These are phyloP conservation scores for Junonia oenone DNA, from an alignment of 2,888 invertebrate species.

Conservation along the genomic window DNA sequence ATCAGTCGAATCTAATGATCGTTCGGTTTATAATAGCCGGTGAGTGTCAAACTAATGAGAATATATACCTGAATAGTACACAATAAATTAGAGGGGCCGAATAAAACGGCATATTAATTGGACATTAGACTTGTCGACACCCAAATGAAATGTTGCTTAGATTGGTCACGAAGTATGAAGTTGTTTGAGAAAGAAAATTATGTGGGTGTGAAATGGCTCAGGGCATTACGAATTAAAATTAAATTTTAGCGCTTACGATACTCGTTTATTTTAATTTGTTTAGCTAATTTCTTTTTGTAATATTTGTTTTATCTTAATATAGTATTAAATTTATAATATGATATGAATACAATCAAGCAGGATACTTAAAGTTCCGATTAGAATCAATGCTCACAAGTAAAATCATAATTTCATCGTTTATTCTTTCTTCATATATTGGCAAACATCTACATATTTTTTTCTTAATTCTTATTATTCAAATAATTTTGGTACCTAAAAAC, in stretches of 20 bases:
- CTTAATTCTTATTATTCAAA: no score
- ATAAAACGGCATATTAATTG: constrained; percentile 74
- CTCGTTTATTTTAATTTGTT: background rate
- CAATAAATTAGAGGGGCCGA: constrained; percentile 68
- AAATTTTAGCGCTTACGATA: background rate
- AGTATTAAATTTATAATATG: background rate
- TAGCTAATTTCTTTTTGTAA: background rate
- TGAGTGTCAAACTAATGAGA: constrained; percentile 75
- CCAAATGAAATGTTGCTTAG: constrained; percentile 26
- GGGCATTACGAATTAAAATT: constrained; percentile 2
- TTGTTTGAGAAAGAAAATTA: constrained; percentile 18
- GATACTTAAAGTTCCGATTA: no score
- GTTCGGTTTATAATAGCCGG: constrained; percentile 65
- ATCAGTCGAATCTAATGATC: constrained; percentile 68
- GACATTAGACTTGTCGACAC: constrained; percentile 70
- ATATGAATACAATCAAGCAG: no score
- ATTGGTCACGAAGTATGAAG: constrained; percentile 16
- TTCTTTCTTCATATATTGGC: no score
- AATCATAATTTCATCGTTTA: no score
- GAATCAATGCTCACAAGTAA: no score
- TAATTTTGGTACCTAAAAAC: no score
- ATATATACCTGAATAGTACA: constrained; percentile 63
- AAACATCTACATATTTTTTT: no score
- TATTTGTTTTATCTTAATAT: background rate
- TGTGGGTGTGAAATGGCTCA: constrained; percentile 20